These are phyloP conservation scores for Sciurus carolinensis DNA, from an alignment of 2,797 vertebrate genomes.

Conservation along the genomic window DNA sequence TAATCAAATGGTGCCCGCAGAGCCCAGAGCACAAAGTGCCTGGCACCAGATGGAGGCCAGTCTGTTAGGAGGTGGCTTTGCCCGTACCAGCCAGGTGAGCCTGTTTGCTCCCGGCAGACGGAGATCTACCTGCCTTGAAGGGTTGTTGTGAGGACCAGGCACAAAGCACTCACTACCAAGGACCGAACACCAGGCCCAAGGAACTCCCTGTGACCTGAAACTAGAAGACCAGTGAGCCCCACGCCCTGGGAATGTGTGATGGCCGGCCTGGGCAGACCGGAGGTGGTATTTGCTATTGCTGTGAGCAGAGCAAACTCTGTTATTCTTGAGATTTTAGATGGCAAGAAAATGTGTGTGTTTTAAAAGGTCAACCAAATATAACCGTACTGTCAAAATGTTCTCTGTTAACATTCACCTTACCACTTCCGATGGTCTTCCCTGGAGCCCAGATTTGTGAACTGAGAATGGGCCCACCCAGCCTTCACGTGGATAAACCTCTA, in stretches of 20 bases:
- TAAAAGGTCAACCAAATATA: not conserved
- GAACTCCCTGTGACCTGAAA: fast-evolving
- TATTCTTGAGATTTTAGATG: not conserved
- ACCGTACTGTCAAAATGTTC: not conserved
- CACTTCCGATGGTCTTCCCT: not conserved
- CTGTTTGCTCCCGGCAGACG: fast-evolving
- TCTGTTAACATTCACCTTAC: not conserved
- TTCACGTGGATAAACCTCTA: not conserved
- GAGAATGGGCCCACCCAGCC: fast-evolving
- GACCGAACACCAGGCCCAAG: not conserved
- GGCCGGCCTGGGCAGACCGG: not conserved
- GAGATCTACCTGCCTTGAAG: not conserved
- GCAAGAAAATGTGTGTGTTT: not conserved
- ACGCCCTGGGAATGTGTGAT: not conserved
- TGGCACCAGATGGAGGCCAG: fast-evolving
- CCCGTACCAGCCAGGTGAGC: fast-evolving
- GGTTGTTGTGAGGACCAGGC: not conserved
- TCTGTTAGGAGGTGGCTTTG: not conserved
- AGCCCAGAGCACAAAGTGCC: fast-evolving
- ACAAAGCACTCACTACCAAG: not conserved
- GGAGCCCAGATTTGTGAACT: not conserved
- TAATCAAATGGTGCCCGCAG: fast-evolving
- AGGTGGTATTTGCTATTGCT: not conserved
- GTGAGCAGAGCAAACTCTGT: not conserved
- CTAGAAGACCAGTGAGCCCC: not conserved